Conservation (phyloP, 1,140 invertebrate genomes). For the Panagrolaimus sp. region DNA sequence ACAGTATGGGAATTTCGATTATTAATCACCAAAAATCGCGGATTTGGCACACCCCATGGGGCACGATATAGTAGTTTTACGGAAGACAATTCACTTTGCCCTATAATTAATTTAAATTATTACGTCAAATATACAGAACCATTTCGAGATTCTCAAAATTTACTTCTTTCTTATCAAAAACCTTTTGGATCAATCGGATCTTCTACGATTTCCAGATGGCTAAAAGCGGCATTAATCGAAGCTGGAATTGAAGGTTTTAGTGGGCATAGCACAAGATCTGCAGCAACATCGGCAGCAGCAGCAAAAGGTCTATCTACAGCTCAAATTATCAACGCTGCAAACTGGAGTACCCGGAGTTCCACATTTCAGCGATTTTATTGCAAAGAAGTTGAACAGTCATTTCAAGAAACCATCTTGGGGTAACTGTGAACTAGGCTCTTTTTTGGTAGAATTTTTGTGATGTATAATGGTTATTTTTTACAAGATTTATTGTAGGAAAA, state of each 20-base stretch:
- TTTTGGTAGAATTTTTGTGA: too few relatives aligned
- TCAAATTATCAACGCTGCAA: neutral
- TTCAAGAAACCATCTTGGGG: neutral
- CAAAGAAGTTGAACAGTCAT: neutral
- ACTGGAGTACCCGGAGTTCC: neutral
- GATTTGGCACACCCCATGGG: neutral
- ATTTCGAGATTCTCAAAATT: neutral
- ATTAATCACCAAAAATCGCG: neutral
- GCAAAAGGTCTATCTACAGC: neutral
- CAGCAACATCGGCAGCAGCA: neutral
- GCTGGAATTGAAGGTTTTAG: neutral
- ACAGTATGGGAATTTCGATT: neutral
- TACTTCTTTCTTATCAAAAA: slow-evolving; percentile 4
- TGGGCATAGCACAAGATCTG: neutral
- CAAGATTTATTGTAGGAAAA: too few relatives aligned
- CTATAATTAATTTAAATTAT: neutral
- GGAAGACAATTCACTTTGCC: neutral
- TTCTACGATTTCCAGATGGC: neutral
- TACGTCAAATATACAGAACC: neutral
- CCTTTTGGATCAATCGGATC: neutral
- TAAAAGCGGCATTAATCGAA: neutral
- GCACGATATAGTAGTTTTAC: neutral
- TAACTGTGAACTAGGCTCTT: too few relatives aligned
- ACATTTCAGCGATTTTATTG: neutral
- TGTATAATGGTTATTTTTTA: too few relatives aligned